Evolutionary conservation across 2,888 invertebrate genomes (phyloP).

Genomic region (Papilio gigon): DNA sequence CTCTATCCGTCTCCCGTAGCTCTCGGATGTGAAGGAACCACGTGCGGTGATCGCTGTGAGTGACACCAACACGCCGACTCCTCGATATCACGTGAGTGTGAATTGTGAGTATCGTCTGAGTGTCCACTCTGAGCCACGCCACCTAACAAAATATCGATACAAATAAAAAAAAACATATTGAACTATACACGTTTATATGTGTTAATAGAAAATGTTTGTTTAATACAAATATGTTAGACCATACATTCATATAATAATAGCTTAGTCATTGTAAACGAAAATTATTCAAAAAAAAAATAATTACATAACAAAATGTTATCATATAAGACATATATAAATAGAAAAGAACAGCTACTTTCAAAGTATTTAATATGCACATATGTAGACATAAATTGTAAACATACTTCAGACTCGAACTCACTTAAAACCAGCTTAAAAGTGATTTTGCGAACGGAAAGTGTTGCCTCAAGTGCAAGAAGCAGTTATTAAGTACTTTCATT

Average conservation of each 20-base stretch:
- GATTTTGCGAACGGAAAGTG: constrained; percentile 46
- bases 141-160: constrained; percentile 81
- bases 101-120: constrained; percentile 94
- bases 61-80: constrained; percentile 92
- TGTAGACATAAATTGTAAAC: constrained; percentile 52
- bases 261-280: too few relatives aligned
- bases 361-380: constrained; percentile 52
- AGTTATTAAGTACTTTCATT: constrained; percentile 47
- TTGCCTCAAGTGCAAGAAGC: constrained; percentile 44
- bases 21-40: constrained; percentile 94
- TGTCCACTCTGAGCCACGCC: constrained; percentile 94
- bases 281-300: too few relatives aligned
- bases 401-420: constrained; percentile 49
- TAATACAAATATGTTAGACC: too few relatives aligned
- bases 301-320: not conserved
- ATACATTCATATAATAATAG: too few relatives aligned
- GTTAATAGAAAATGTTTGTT: too few relatives aligned
- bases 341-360: constrained; percentile 44
- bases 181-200: not conserved
- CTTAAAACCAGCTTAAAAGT: constrained; percentile 51
- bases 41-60: constrained; percentile 91
- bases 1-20: constrained; percentile 91
- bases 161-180: not conserved
- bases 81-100: constrained; percentile 95
- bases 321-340: constrained; percentile 31